Evolutionary conservation across 2,888 invertebrate species (phyloP).

Genomic region (Deroplatys truncata): DNA sequence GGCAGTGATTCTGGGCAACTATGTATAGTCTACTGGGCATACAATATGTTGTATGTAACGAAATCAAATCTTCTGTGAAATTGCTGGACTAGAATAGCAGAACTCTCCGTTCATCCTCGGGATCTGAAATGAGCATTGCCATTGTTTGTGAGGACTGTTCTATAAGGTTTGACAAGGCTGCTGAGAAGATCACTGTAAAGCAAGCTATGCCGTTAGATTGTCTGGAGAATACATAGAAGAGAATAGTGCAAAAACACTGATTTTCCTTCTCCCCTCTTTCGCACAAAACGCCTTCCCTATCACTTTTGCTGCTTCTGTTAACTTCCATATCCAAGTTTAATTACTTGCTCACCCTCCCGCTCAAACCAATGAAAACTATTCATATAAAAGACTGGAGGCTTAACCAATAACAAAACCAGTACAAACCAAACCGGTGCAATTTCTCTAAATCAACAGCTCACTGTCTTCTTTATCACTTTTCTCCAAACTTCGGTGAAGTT

Average conservation of each 20-base stretch:
- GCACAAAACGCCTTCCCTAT: neutral
- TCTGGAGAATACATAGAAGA: neutral
- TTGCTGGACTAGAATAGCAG: neutral
- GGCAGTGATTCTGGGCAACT: no score
- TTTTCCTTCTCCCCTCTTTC: neutral
- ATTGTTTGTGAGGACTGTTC: neutral
- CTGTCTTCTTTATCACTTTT: conserved; percentile 20
- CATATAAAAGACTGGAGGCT: neutral
- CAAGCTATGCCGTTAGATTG: neutral
- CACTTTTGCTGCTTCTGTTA: neutral
- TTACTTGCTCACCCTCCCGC: neutral
- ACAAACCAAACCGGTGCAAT: neutral
- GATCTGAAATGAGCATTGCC: neutral
- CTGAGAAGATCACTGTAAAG: neutral
- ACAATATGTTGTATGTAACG: neutral
- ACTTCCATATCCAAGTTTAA: neutral
- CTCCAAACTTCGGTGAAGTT: conserved; percentile 10
- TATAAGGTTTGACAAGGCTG: neutral
- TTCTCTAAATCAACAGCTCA: conserved; percentile 21
- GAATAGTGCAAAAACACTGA: neutral
- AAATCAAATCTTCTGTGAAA: neutral
- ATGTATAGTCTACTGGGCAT: neutral
- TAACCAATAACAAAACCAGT: neutral
- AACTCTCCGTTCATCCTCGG: neutral
- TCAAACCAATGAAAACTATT: neutral